Conservation (phyloP, 1,140 invertebrate genomes). For the Dreissena rostriformis region DNA sequence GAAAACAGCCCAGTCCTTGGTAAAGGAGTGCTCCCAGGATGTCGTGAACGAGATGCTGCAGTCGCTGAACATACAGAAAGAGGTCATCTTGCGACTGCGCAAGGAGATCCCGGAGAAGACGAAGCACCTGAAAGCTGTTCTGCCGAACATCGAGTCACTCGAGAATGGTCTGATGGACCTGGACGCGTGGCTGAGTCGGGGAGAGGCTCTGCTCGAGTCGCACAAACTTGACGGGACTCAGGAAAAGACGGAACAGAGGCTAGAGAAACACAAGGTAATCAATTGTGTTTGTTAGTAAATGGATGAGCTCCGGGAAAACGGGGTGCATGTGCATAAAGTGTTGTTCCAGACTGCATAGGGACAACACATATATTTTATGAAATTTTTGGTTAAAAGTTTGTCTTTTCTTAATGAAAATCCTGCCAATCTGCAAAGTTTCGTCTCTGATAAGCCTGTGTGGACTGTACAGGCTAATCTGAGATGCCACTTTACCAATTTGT, state of each 20-base stretch:
- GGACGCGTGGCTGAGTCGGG: conserved; percentile 91
- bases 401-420: too few species aligned
- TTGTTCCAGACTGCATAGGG: too few species aligned
- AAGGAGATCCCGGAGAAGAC: conserved; percentile 82
- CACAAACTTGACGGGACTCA: conserved; percentile 87
- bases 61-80: conserved; percentile 91
- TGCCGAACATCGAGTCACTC: conserved; percentile 94
- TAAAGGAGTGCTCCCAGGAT: conserved; percentile 93
- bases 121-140: conserved; percentile 82
- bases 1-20: conserved; percentile 94
- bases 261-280: conserved; percentile 90
- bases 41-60: conserved; percentile 95
- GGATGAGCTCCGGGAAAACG: too few species aligned
- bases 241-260: conserved; percentile 87
- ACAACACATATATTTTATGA: too few species aligned
- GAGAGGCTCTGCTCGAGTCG: conserved; percentile 87
- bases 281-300: too few species aligned
- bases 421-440: too few species aligned
- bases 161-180: conserved; percentile 94
- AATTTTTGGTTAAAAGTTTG: too few species aligned
- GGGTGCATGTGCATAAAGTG: too few species aligned
- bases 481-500: too few species aligned
- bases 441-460: too few species aligned
- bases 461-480: too few species aligned
- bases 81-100: conserved; percentile 90